Conservation (phyloP, 2,888 invertebrate genomes). For the Oscheius sp. region DNA sequence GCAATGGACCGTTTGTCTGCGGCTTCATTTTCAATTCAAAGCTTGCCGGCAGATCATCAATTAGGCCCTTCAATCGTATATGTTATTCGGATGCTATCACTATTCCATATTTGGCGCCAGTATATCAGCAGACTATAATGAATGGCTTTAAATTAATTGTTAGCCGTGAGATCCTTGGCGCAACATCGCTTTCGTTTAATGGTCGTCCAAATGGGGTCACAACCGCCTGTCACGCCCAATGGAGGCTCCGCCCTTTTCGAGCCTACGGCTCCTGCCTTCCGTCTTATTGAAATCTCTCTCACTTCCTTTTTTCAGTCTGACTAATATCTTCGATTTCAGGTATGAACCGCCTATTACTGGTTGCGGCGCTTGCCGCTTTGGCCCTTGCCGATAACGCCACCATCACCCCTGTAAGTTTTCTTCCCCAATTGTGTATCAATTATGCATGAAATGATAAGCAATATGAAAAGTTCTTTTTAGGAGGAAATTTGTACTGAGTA, state of each 20-base stretch:
- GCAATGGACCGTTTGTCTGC: constrained; percentile 7
- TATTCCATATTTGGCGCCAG: not conserved
- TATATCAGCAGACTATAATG: not conserved
- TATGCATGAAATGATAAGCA: not conserved
- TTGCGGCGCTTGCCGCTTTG: constrained; percentile 12
- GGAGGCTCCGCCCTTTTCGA: constrained; percentile 33
- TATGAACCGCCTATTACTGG: constrained; percentile 32
- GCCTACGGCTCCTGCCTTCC: constrained; percentile 21
- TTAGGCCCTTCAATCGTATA: constrained; percentile 2
- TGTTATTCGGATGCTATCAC: constrained; percentile 4
- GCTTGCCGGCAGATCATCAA: constrained; percentile 8
- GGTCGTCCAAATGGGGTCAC: constrained; percentile 34
- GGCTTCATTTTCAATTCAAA: constrained; percentile 25
- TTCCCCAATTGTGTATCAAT: too few relatives aligned
- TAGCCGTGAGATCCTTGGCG: constrained; percentile 29
- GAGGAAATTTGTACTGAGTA: constrained; percentile 30
- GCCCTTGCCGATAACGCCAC: constrained; percentile 29
- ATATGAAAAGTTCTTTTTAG: constrained; percentile 9
- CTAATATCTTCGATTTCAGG: constrained; percentile 9
- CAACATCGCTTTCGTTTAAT: constrained; percentile 37
- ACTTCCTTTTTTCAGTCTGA: not conserved
- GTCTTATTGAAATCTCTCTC: constrained; percentile 7
- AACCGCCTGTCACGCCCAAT: constrained; percentile 34
- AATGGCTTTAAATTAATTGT: constrained; percentile 18
- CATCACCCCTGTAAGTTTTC: not conserved